Conservation (phyloP, 2,113 vertebrate species). For the Hippocampus mohnikei region DNA sequence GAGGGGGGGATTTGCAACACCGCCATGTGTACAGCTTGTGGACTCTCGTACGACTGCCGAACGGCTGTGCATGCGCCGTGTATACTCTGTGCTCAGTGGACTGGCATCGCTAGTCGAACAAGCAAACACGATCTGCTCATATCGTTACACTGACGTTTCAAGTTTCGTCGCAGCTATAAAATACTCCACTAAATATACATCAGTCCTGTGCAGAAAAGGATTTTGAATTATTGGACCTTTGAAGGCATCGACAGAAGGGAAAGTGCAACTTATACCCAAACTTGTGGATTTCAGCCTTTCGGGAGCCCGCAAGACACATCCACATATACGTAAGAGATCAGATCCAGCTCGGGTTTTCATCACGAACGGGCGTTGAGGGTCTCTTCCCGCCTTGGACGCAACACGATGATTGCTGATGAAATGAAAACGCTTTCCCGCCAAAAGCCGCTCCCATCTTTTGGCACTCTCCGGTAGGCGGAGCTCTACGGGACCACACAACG, state of each 20-base stretch:
- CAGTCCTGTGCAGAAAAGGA: background rate
- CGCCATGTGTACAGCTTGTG: no score
- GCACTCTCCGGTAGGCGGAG: conserved; percentile 19
- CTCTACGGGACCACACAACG: conserved; percentile 45
- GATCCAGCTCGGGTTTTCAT: conserved; percentile 31
- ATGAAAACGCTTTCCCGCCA: conserved; percentile 30
- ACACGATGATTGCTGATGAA: conserved; percentile 59
- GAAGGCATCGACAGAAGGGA: background rate
- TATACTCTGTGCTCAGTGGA: no score
- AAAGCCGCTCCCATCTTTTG: conserved; percentile 35
- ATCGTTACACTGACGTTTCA: no score
- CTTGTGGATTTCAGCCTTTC: background rate
- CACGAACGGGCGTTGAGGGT: conserved; percentile 41
- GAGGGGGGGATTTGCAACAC: no score
- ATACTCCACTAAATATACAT: background rate
- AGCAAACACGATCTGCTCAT: no score
- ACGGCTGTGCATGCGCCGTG: no score
- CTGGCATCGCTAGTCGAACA: no score
- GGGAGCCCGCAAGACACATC: conserved; percentile 24
- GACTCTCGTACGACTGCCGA: no score
- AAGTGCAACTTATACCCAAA: background rate
- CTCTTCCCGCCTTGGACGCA: conserved; percentile 38
- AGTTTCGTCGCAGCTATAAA: background rate
- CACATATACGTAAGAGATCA: conserved; percentile 60
- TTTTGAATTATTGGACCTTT: no score